These are phyloP conservation scores for Dolichotis patagonum DNA, from an alignment of 2,113 vertebrate species.

Conservation along the genomic window DNA sequence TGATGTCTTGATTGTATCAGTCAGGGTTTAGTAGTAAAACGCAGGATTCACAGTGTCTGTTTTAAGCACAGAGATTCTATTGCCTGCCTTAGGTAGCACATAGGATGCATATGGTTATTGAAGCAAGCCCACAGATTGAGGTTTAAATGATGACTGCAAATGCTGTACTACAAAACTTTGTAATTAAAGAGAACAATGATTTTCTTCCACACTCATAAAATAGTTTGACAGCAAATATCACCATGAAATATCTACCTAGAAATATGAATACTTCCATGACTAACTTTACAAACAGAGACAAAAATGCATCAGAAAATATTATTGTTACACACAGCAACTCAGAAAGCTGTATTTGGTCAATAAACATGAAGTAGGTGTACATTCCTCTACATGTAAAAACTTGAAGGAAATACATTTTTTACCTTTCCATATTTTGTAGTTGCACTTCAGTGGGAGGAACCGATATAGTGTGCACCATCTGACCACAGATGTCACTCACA, in stretches of 20 bases:
- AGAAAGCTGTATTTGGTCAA: background rate
- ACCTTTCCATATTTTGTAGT: background rate
- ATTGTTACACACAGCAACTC: background rate
- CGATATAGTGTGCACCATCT: background rate
- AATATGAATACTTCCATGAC: background rate
- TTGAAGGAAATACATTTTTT: background rate
- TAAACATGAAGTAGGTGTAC: background rate
- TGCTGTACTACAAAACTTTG: background rate
- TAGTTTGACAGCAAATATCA: background rate
- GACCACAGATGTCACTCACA: background rate
- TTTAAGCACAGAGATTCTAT: background rate
- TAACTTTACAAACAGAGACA: background rate
- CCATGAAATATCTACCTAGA: background rate
- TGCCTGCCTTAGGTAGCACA: background rate
- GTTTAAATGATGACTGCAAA: background rate
- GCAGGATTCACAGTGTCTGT: background rate
- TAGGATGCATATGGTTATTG: background rate
- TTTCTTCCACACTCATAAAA: background rate
- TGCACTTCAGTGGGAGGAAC: background rate
- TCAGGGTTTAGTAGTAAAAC: background rate
- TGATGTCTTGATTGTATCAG: background rate
- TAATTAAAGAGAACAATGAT: background rate
- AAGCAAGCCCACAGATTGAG: background rate
- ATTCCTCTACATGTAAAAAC: background rate
- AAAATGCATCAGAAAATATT: background rate